Evolutionary conservation across 2,888 invertebrate species (phyloP), one percentile per base, ranked within the genome.

Genomic region (Tetropium fuscum): DNA sequence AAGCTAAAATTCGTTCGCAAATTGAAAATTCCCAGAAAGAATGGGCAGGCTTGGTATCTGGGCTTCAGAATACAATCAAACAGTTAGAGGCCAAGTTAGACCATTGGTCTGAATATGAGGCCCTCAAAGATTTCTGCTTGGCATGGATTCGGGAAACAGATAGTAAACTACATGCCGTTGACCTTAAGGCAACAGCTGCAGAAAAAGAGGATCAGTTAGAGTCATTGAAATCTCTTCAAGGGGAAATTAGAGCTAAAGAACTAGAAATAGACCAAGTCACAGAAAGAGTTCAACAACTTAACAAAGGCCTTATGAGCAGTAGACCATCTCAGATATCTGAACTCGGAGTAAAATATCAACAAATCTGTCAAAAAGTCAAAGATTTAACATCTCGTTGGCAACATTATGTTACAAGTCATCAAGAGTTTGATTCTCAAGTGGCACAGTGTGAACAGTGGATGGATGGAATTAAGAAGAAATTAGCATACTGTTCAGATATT

Each of bases 101-200:
- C 73, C 93, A 94, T 75, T 97, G 97, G 97, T 88, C 90, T 53
- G 95, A 96, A 74, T 97, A 95, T 77, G 97, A 97, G 78, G 86
- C 87, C 13, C 84, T 93, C 74, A 93, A 93, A 78, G 95, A 96
- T 72, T 88, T 91, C 64, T 94, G 95, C 69, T 84, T 93, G 56
- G 82, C 87, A 22, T 97, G 97, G 97, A 89, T 97, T 53, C 87
- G 94, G 62, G 92, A 93, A 60, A 92, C 93, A 0, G 97, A 97
- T 73, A 91, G 89, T 13, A 91, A 91, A 78, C 85, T 97, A 16
- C 95, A 95, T 78, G 92, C 93, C 8, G 89, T 97, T 5, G 95
- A 95, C 72, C 84, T 95, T 22, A 95, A 95, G 77, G 86, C 93
- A 0, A 92, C 90, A 5, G 84, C 95, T 34, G 83, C 87, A 2